Evolutionary conservation across 2,888 invertebrate species (phyloP).

Genomic region (Polyommatus iphigenia): DNA sequence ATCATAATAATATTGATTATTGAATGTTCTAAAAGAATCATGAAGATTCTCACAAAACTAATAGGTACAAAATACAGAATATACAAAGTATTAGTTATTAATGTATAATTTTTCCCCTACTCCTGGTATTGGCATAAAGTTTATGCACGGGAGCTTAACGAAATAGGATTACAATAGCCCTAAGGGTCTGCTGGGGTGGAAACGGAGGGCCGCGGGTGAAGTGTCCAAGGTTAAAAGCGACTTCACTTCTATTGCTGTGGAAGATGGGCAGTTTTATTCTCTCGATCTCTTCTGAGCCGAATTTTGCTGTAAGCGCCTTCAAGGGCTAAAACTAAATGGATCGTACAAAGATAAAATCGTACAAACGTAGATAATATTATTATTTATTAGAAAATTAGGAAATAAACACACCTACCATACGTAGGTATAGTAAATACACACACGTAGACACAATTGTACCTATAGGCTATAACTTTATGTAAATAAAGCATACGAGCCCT

Average conservation of each 20-base stretch:
- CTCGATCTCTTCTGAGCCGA: not conserved
- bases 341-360: too few relatives aligned
- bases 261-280: constrained; percentile 2
- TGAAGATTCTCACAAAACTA: too few relatives aligned
- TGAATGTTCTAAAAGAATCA: too few relatives aligned
- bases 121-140: constrained; percentile 11
- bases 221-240: constrained; percentile 25
- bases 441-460: too few relatives aligned
- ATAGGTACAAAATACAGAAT: not conserved
- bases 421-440: too few relatives aligned
- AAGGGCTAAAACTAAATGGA: too few relatives aligned
- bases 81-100: not conserved
- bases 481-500: too few relatives aligned
- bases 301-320: not conserved
- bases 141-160: constrained; percentile 22
- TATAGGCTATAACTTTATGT: too few relatives aligned
- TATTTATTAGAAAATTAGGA: too few relatives aligned
- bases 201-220: constrained; percentile 23
- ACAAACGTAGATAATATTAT: too few relatives aligned
- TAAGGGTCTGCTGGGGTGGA: constrained; percentile 21
- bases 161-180: constrained; percentile 30
- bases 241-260: not conserved
- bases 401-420: too few relatives aligned
- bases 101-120: not conserved
- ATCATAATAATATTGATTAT: too few relatives aligned